Conservation (phyloP, 2,888 invertebrate genomes). For the Subacronicta megacephala region DNA sequence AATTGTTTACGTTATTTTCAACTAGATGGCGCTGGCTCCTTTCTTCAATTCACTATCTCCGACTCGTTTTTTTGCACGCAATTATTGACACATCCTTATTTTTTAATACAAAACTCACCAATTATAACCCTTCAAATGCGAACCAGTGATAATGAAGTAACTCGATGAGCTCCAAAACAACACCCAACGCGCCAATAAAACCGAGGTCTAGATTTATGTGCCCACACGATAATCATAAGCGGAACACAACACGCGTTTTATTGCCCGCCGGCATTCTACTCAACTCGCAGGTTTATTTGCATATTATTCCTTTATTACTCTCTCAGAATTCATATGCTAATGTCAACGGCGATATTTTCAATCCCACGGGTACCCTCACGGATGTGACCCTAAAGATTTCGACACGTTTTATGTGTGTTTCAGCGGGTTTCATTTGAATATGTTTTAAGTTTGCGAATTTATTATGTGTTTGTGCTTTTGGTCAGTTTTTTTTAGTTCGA, state of each 20-base stretch:
- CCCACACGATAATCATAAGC: slow-evolving; percentile 67
- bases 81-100: slow-evolving; percentile 3
- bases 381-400: slow-evolving; percentile 72
- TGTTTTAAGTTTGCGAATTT: slow-evolving; percentile 59
- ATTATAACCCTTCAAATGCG: slow-evolving; percentile 38
- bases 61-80: neutral
- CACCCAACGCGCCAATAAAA: slow-evolving; percentile 55
- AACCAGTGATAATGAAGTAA: slow-evolving; percentile 49
- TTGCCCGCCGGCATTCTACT: slow-evolving; percentile 66
- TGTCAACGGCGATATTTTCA: slow-evolving; percentile 73
- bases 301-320: slow-evolving; percentile 87
- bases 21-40: too few species aligned
- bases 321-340: slow-evolving; percentile 84
- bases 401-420: slow-evolving; percentile 64
- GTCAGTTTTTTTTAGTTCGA: slow-evolving; percentile 38
- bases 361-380: slow-evolving; percentile 68
- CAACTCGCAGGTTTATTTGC: slow-evolving; percentile 73
- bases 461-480: slow-evolving; percentile 45
- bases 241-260: slow-evolving; percentile 66
- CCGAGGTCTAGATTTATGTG: slow-evolving; percentile 59
- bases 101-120: slow-evolving; percentile 13
- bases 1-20: too few species aligned
- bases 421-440: slow-evolving; percentile 59
- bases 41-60: too few species aligned
- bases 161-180: slow-evolving; percentile 34